phyloP scores from a whole-genome alignment of 2,113 vertebrate species.

The Pheucticus melanocephalus region DNA sequence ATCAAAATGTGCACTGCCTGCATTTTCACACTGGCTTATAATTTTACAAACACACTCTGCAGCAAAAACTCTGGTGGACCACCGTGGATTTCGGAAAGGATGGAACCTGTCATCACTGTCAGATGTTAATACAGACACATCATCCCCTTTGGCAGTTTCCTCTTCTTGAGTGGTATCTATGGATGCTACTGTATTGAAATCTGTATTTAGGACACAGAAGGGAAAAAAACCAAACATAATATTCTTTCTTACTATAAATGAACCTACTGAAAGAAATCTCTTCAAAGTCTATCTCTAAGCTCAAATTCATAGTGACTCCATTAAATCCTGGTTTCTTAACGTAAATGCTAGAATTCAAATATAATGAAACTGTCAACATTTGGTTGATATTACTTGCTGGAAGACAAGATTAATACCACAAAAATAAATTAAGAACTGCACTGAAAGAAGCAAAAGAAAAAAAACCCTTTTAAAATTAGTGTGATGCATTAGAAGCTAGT shows the following conservation, averaged over 20 bases:
- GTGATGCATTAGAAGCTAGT: not conserved
- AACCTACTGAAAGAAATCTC: not conserved
- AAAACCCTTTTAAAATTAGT: not conserved
- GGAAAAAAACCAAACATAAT: not conserved
- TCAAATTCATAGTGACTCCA: not conserved
- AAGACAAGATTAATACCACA: not conserved
- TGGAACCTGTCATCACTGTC: slow-evolving; percentile 71
- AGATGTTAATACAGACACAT: slow-evolving; percentile 78
- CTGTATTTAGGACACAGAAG: slow-evolving; percentile 32
- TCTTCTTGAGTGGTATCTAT: slow-evolving; percentile 83
- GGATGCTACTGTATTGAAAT: slow-evolving; percentile 71
- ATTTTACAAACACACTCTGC: slow-evolving; percentile 88
- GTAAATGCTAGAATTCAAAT: not conserved
- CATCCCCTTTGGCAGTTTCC: slow-evolving; percentile 79
- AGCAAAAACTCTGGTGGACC: slow-evolving; percentile 90
- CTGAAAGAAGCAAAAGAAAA: not conserved
- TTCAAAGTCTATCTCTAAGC: not conserved
- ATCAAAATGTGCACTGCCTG: slow-evolving; percentile 83
- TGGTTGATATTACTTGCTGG: not conserved
- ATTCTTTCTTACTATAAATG: not conserved
- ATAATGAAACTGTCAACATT: not conserved
- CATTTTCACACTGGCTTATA: slow-evolving; percentile 82
- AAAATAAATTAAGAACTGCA: not conserved
- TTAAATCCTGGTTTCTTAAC: not conserved
- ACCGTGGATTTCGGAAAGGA: slow-evolving; percentile 86